phyloP scores from a whole-genome alignment of 2,797 vertebrate genomes.

The Coracias cyanogaster region DNA sequence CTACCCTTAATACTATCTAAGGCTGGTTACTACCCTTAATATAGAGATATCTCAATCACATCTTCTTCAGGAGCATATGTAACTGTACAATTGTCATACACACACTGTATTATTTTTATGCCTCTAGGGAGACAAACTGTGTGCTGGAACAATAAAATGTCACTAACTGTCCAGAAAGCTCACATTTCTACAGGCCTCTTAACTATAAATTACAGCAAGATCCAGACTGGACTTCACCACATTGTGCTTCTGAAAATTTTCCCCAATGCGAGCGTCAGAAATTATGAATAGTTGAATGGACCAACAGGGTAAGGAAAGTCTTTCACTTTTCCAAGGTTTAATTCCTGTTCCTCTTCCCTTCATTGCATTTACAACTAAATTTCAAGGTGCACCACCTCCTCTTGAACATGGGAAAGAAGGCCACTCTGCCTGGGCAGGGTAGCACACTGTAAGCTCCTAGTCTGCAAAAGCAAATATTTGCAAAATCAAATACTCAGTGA shows the following conservation, averaged over 20 bases:
- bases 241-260: neutral
- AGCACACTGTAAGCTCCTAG: neutral
- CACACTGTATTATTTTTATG: neutral
- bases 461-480: neutral
- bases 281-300: neutral
- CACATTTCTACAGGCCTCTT: neutral
- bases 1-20: neutral
- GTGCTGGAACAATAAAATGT: neutral
- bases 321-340: neutral
- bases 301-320: neutral
- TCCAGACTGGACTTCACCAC: neutral
- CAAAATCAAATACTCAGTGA: neutral
- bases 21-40: neutral
- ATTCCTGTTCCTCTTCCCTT: neutral
- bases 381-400: neutral
- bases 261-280: neutral
- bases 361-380: neutral
- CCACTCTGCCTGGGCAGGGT: neutral
- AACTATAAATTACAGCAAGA: neutral
- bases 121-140: neutral
- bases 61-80: neutral
- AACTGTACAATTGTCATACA: neutral
- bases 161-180: neutral
- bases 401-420: fast-evolving
- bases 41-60: neutral